Base-by-base conservation (phyloP, 1,140 invertebrate species). In the Psilanteris sp. region DNA sequence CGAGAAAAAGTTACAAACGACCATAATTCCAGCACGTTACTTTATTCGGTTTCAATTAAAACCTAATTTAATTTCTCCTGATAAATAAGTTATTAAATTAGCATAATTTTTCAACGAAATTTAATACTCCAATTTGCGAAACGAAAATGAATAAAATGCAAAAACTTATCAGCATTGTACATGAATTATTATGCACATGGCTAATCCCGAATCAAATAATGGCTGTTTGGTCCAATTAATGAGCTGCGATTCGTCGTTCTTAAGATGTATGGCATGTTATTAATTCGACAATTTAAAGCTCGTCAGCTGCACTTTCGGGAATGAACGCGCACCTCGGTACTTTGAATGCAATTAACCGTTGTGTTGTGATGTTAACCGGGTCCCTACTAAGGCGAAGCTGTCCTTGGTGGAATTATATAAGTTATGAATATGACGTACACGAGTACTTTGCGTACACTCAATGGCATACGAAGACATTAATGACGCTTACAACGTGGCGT, bases 251-350 rank as follows among this genome's bases (percentile, higher is more conserved):
- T 61, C 36, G 27, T 10, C 37, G 26, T 52, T 29, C 1, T 5
- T 14, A 43, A 27, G 46, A 62, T 29, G 43, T 39, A 43, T 7
- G 36, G 11, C 66, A 39, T n/a, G 54, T 59, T 59, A 59, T 70
- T 70, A 70, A 70, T 43, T 59, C 66, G 66, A 70, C 54, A 61
- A 61, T 72, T 44, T 64, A 57, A 72, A 64, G 41, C 41, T 54
- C 29, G 68, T 55, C 48, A 62, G 57, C 57, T 62, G 46, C 55
- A 50, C 32, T 70, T 59, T 59, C 34, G 24, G 54, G 4, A 16
- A 37, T 37, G 20, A 59, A 27, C 50, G 32, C 10, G 32, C 14
- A 29, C 20, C 26, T 1, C 29, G 50, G 52, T 44, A 44, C 37
- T 64, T 57, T 57, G 46, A 29, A 64, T 64, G 50, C 57, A 72